phyloP scores from a whole-genome alignment of 2,113 vertebrate genomes.

The Suricata suricatta region DNA sequence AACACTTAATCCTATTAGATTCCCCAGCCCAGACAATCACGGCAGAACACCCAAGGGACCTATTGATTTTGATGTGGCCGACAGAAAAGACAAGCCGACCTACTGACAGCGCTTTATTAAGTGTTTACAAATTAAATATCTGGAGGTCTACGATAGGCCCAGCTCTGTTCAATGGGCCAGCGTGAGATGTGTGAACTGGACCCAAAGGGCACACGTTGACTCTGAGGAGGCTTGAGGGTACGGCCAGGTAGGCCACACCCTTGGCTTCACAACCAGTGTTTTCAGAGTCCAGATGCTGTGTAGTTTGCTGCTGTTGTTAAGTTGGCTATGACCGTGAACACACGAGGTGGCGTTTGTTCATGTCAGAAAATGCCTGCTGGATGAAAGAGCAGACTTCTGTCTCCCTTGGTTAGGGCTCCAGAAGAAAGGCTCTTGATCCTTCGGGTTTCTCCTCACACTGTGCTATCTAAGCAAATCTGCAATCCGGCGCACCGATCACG shows the following conservation, averaged over 20 bases:
- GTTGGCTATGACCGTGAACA: not conserved
- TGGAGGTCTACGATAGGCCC: conserved; percentile 75
- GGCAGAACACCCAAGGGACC: conserved; percentile 79
- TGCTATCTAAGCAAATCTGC: not conserved
- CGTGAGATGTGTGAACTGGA: not conserved
- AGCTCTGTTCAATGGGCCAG: conserved; percentile 59
- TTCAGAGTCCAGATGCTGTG: not conserved
- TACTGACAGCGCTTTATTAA: conserved; percentile 87
- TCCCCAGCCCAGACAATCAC: conserved; percentile 86
- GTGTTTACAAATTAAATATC: conserved; percentile 89
- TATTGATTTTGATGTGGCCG: conserved; percentile 87
- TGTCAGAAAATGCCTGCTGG: not conserved
- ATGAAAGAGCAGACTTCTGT: not conserved
- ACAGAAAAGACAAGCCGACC: conserved; percentile 81
- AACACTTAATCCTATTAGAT: conserved; percentile 89
- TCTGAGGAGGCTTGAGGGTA: not conserved
- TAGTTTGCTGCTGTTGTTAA: not conserved
- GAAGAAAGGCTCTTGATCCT: not conserved
- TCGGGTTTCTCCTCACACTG: not conserved
- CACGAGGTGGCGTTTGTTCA: not conserved
- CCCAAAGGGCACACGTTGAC: not conserved
- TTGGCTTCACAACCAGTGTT: not conserved
- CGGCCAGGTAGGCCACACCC: not conserved
- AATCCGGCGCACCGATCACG: no score
- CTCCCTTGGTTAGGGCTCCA: not conserved